Base-by-base conservation (phyloP, 2,888 invertebrate species). In the Eupithecia exiguata region DNA sequence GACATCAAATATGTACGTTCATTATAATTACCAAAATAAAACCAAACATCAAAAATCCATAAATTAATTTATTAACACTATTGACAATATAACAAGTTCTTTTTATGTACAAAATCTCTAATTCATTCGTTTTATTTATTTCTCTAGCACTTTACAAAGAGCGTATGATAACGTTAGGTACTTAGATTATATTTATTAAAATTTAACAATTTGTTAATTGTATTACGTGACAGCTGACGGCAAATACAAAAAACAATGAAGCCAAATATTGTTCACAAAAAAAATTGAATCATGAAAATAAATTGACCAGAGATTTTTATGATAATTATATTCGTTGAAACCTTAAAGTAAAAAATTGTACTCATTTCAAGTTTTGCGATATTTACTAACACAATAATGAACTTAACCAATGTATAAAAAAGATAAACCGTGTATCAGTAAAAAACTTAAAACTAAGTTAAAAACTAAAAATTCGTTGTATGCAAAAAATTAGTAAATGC, bases 1-100 rank as follows among this genome's bases (percentile, higher is more conserved):
- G 9, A 49, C 18, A 46, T 18, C 16, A 43, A 18, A 18, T 46
- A 12, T 46, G 18, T 46, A 6, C 1, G 6, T 40, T 10, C 1
- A 10, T 5, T 21, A 10, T 53, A 0, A 21, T 21, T 58, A 4
- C 5, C 1, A 5, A 63, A 72, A 80, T 79, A 78, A 85, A 83
- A 81, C 83, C 82, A 85, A 80, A 80, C 38, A 35, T 80, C 83
- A 92, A 62, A 94, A 94, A 92, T 92, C 90, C 92, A 93, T 94
- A 93, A 92, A 92, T 93, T 94, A 92, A 90, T 93, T 93, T 91
- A 93, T 91, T 93, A 93, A 91, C 89, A 90, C 94, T 93, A 93
- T 92, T 88, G 91, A 92, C 91, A 92, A 91, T 92, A 92, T 91
- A 88, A 88, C 92, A 93, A 94, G 84, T 88, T 78, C 72, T 86